These are phyloP conservation scores for Diphyllodes magnificus DNA, from an alignment of 2,113 vertebrate species.

Conservation along the genomic window DNA sequence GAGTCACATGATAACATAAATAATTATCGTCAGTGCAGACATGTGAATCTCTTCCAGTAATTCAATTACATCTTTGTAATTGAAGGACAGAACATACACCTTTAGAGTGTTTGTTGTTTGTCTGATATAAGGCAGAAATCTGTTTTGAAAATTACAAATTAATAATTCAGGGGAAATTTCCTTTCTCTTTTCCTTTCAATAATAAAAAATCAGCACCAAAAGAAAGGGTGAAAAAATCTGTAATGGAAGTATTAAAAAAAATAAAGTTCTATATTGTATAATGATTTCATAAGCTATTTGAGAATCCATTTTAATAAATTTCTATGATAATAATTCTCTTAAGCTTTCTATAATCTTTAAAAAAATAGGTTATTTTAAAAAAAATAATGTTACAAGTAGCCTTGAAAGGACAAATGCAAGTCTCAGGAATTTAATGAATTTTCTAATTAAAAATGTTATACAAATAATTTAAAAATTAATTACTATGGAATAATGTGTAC, in stretches of 20 bases:
- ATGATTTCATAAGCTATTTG: not conserved
- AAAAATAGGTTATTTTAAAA: not conserved
- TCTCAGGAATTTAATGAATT: not conserved
- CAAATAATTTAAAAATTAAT: not conserved
- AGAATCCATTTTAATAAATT: not conserved
- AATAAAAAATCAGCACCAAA: not conserved
- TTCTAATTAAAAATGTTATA: not conserved
- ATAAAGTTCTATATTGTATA: not conserved
- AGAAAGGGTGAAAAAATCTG: not conserved
- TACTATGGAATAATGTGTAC: not conserved
- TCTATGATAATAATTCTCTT: not conserved
- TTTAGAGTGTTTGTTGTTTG: not conserved
- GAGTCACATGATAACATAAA: not conserved
- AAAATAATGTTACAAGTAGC: not conserved
- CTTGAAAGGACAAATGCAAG: not conserved
- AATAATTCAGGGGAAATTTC: not conserved
- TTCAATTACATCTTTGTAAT: not conserved
- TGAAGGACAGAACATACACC: not conserved
- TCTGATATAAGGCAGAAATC: not conserved
- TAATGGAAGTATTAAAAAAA: not conserved
- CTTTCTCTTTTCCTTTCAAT: not conserved
- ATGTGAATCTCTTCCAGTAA: not conserved
- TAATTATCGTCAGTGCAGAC: not conserved
- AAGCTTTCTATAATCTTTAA: not conserved
- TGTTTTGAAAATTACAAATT: not conserved